phyloP scores from a whole-genome alignment of 2,888 invertebrate genomes.

The Abscondita cerata region DNA sequence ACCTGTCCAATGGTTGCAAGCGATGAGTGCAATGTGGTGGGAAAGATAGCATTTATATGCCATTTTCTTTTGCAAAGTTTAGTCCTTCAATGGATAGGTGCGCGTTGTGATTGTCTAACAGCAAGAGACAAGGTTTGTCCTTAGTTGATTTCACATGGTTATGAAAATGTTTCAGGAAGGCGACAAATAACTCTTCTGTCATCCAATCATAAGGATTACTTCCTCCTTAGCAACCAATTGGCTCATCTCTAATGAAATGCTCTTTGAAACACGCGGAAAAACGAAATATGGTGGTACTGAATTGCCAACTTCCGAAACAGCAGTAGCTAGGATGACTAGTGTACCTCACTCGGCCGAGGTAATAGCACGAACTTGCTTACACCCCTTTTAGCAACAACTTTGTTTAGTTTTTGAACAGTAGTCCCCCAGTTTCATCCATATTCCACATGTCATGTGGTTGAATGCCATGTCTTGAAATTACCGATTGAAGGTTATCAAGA shows the following conservation, averaged over 20 bases:
- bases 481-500: background rate
- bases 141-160: conserved; percentile 22
- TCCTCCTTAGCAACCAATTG: conserved; percentile 28
- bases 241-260: conserved; percentile 28
- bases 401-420: conserved; percentile 47
- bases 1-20: conserved; percentile 22
- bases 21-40: conserved; percentile 36
- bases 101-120: conserved; percentile 26
- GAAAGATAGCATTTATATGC: conserved; percentile 20
- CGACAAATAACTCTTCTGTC: conserved; percentile 26
- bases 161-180: conserved; percentile 34
- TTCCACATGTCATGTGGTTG: conserved; percentile 11
- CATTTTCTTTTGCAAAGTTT: conserved; percentile 29
- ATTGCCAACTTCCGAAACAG: conserved; percentile 43
- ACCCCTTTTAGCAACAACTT: conserved; percentile 45
- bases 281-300: conserved; percentile 46
- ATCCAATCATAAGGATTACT: conserved; percentile 40
- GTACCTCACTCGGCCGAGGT: conserved; percentile 46
- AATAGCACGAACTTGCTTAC: conserved; percentile 43
- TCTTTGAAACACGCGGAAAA: conserved; percentile 42
- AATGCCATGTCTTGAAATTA: background rate
- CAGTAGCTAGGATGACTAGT: conserved; percentile 41
- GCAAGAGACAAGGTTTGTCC: conserved; percentile 18
- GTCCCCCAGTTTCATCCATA: conserved; percentile 29
- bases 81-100: conserved; percentile 24